Percentiles rank a stretch among this genome's conserved stretches.
These are phyloP conservation scores for Listrodromus nycthemerus DNA, from an alignment of 2,888 invertebrate species.

Conservation along the genomic window DNA sequence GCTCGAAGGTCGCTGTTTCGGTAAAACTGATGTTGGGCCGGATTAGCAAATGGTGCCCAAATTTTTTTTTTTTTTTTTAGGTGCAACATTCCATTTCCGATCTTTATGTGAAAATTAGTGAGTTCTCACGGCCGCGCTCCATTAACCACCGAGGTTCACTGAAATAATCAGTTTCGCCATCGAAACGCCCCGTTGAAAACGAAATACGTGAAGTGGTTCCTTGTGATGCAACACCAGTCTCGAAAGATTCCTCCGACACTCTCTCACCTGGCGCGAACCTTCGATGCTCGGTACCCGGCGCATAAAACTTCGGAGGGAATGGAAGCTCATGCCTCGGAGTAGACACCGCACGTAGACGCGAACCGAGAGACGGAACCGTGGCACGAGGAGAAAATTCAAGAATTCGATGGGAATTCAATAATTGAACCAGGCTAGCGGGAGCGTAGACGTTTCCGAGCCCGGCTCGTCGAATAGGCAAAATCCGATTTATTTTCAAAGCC, in stretches of 20 bases:
- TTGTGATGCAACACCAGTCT: not conserved
- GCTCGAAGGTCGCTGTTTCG: no score
- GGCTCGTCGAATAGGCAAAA: slow-evolving; percentile 59
- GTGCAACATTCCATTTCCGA: no score
- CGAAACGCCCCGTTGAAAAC: not conserved
- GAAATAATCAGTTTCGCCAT: no score
- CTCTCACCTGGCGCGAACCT: not conserved
- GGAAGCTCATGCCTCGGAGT: not conserved
- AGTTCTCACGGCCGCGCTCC: no score
- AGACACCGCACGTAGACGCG: not conserved
- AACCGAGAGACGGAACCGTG: slow-evolving; percentile 2
- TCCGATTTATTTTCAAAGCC: slow-evolving; percentile 64
- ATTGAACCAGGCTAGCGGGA: slow-evolving; percentile 52
- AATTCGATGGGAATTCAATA: slow-evolving; percentile 63
- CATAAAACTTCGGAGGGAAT: not conserved
- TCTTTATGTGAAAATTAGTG: no score
- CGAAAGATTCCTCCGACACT: not conserved
- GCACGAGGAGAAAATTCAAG: slow-evolving; percentile 44
- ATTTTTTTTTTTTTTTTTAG: no score
- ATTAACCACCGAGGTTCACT: no score
- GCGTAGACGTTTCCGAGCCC: slow-evolving; percentile 37
- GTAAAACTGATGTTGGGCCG: no score
- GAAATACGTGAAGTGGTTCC: not conserved
- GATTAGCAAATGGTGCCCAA: no score
- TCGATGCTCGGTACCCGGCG: not conserved